Evolutionary conservation across 2,888 invertebrate genomes (phyloP), one percentile per base, ranked within the genome.

Genomic region (Anagyrus pseudococci): DNA sequence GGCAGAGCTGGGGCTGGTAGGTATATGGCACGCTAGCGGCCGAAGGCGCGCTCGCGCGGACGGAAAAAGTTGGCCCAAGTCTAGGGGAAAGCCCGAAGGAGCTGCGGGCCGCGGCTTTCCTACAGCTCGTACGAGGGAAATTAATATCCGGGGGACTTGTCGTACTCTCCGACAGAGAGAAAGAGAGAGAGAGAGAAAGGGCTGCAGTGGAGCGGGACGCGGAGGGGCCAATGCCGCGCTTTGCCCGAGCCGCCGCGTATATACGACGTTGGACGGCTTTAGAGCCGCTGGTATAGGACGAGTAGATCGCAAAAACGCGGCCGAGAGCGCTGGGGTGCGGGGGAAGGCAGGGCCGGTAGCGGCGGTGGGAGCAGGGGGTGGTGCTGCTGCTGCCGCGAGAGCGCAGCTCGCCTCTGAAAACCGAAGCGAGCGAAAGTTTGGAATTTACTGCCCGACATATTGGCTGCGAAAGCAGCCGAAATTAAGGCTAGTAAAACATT

Each of bases 401-500:
- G 13, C 25, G 43, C 23, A 47, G 49, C 61, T 56, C 60, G 70
- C 69, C 70, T 73, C 64, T 69, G 71, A 70, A 71, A 67, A 69
- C 70, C 63, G 66, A 66, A 68, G 64, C 67, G 67, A 70, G 68
- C 72, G 70, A 77, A 79, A 76, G 70, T 78, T 78, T 67, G 71
- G 66, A 77, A 79, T 79, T 79, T 79, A 79, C 76, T 76, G 74
- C 77, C 68, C 74, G 77, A 77, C 78, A 78, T 78, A 78, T 78
- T 79, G 78, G 77, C 77, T 77, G 71, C 73, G 76, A 77, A 74
- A 76, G 75, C 74, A 73, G 72, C 72, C 77, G 76, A 78, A 78
- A 78, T 79, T 78, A 78, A 78, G 78, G 76, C 77, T 79, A 77
- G 76, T 79, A 79, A 79, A 79, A 78, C 77, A 79, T 74, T 75